Base-by-base conservation (phyloP, 2,888 invertebrate species). In the Leptinotarsa tumamoca region DNA sequence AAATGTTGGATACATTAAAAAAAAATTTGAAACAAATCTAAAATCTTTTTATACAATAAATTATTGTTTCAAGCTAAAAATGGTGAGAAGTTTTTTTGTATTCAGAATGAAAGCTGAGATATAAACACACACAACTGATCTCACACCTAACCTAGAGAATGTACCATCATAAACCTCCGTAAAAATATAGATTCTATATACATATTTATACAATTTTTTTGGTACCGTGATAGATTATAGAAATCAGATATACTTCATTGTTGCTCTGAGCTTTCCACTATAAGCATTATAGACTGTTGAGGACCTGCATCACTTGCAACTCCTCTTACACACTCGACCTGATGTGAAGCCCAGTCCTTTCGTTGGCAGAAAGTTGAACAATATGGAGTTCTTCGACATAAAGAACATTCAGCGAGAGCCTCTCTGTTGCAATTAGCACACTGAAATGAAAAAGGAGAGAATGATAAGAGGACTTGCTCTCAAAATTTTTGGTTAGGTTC, bases 381-480 rank as follows among this genome's bases (percentile, higher is more conserved):
- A 88, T 96, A 96, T 14, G 95, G 95, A 17, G 96, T 96, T 78
- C 95, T 91, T 70, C 96, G 92, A 85, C 96, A 96, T 58, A 96
- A 89, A 0, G 96, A 96, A 87, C 96, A 96, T 87, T 96, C 96
- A 0, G 95, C 95, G 69, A 94, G 92, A 14, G 96, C 96, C 86
- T 95, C 96, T 77, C 96, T 91, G 87, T 96, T 95, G 87, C 96
- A 96, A 87, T 96, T 96, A 70, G 95, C 95, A 89, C 96, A 96
- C 95, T 96, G 85, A 77, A 82, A 82, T 75, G 52, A 73, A 14
- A 27, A 33, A 18, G 5, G 17, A 1, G 33, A 33, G 33, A 5
- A 33, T 33, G 33, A 33, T 33, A 33, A 33, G 33, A 33, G 33
- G 33, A 33, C 33, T 33, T 33, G 33, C 33, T 33, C 52, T 17